Evolutionary conservation across 2,113 vertebrate genomes (phyloP), one percentile per base, ranked within the genome.

Genomic region (Scomber japonicus): DNA sequence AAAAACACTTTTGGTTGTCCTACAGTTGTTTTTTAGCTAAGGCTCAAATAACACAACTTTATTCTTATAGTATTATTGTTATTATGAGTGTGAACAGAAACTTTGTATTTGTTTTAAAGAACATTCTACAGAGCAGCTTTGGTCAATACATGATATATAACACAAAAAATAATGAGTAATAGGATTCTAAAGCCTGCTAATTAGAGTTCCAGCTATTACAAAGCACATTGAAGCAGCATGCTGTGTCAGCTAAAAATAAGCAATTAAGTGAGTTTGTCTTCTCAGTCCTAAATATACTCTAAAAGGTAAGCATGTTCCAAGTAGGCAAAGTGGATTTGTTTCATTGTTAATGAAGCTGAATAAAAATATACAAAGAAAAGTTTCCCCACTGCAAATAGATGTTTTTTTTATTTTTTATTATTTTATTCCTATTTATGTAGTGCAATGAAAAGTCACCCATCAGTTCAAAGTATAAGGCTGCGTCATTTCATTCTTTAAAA

Each of bases 401-500:
- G 5, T 17, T 49, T 78, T 48, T 59, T 56, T 48, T 62, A 57
- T 66, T 46, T 56, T 40, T 31, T 7, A 21, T 70, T 50, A 9
- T 64, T 40, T 35, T 4, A 21, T 24, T 16, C 0, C 17, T 46
- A 16, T 35, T 82, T 45, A 77, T 51, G 44, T 60, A 40, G 59
- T 7, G 24, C 40, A 75, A 65, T 35, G 56, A 51, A n/a, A 73
- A 30, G 35, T 31, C 48, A 13, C 49, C 17, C n/a, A 15, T 73
- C 49, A 64, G 48, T 75, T 74, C 46, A 71, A 27, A 75, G 53
- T 19, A 1, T 10, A 35, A 44, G 75, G 50, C 44, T 55, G 63
- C 11, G 7, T 74, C 46, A 64, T 71, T 75, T 83, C 60, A 60
- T 49, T 71, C 19, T 57, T 55, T 71, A 44, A 75, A 84, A 84